Base-by-base conservation (phyloP, 2,797 vertebrate genomes). In the Phrynocephalus vlangalii region DNA sequence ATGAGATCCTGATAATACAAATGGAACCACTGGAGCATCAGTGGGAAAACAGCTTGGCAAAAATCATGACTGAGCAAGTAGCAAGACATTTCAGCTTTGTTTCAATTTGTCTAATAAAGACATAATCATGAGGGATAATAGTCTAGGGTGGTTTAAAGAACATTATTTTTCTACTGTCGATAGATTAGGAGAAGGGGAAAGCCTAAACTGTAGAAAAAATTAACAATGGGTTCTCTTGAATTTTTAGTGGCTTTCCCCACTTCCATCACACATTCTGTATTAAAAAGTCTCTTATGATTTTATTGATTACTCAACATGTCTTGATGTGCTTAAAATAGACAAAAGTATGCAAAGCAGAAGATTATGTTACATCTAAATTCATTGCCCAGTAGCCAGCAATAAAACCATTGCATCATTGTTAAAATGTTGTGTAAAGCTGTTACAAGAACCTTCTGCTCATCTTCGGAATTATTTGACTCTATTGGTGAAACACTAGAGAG, bases 271-370 rank as follows among this genome's bases (percentile, higher is more conserved):
- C 81, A 30, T 33, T 70, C 4, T 5, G 85, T 50, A 11, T 24
- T 78, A 44, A 82, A 78, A 44, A 44, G 38, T 44, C 81, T 88
- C 76, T 72, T 84, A 68, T 84, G 91, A 38, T 81, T 68, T 44
- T 89, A 91, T 77, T 87, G 90, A 93, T 88, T 94, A 87, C 91
- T 81, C 77, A 90, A 89, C 91, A 63, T 15, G 18, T 76, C 22
- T 94, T 72, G 78, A 90, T 90, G 79, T 3, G 63, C 83, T 88
- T 91, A 56, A 91, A 88, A 93, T 70, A 0, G 38, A 24, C 0
- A 89, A 44, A 85, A 56, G 79, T 73, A 91, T 9, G 82, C 7
- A 0, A 70, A 89, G 90, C 88, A 93, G 70, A 78, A 90, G 24
- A 1, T 79, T 44, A 22, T 92, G 52, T 71, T 52, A 60, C 44